Evolutionary conservation across 2,113 vertebrate genomes (phyloP), one percentile per base, ranked within the genome.

Genomic region (Mastomys natalensis): DNA sequence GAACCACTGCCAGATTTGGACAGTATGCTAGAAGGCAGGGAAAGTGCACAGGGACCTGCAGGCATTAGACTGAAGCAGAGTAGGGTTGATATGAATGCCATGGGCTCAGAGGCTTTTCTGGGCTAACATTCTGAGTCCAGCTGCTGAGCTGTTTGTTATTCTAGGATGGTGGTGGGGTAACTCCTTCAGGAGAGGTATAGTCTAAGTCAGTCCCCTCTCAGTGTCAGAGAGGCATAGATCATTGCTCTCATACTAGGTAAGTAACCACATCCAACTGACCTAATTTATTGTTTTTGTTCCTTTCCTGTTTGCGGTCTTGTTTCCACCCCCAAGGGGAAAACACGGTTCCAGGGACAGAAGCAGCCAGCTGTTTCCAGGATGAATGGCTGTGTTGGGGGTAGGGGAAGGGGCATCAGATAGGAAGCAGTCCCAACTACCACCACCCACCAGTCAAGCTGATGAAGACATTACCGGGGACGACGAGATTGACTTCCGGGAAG

Each of bases 381-480:
- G 98, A 98, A 97, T 98, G 98, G 97, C 98, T 98, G 97, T 97
- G 97, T 95, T 93, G 91, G 96, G 78, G 94, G 93, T 80, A 76
- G 95, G 97, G 85, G 64, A 97, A 94, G 64, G 58, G 58, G 97
- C 93, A 97, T 73, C 87, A 87, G 93, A 91, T 68, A 98, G 97
- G 98, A 98, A 98, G 96, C 58, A 53, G 62, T 77, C 68, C 58
- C 53, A 85, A 78, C 72, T 87, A 55, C 51, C 15, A 2, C 70
- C 58, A 40, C 85, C 68, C 92, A 29, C 74, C 12, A 72, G 70
- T 74, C 88, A 70, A 92, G 93, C 17, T 85, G 91, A 96, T 97
- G 96, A 98, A 97, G 95, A 96, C 93, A 97, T 97, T 98, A 99
- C 99, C 99, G 98, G 99, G 99, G 86, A 98, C 98, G 13, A 99